Evolutionary conservation across 2,113 vertebrate genomes (phyloP), one percentile per base, ranked within the genome.

Genomic region (Tetraodon nigroviridis): DNA sequence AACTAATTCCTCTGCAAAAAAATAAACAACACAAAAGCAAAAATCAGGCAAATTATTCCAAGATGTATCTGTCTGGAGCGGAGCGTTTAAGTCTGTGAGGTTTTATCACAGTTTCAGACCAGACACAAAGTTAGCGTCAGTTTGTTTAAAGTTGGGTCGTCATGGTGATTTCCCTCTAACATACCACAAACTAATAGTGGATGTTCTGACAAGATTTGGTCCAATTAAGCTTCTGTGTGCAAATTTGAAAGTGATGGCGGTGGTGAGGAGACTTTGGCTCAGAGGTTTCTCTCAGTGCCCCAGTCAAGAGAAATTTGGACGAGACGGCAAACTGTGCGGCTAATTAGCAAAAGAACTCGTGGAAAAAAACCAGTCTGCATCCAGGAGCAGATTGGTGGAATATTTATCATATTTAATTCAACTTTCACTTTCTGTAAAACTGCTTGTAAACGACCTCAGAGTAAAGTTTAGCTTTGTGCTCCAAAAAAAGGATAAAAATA

Each of bases 181-280:
- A 55, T 20, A 29, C 65, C 72, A 41, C 19, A 37, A 56, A 67
- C 63, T 77, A 76, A 74, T 59, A 40, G 61, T 58, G 59, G 76
- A 71, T 13, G 51, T 71, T 78, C 54, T 87, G 85, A 84, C 85
- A 82, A 75, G 78, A 79, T 64, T 81, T 81, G 82, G 76, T 69
- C 82, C 82, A 84, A 86, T 84, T 86, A 84, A 84, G 82, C 64
- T 64, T 65, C 58, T 55, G 73, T 74, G 80, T 67, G 40, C 75
- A 77, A 63, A 79, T 79, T 57, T 65, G 77, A 59, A 73, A 82
- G 84, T 27, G 24, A 6, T 27, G 24, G 81, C 77, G 79, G 75
- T 73, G 66, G 59, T 58, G 75, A 57, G 69, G 62, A 71, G 78
- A 79, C 68, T 76, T 77, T 69, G 75, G 68, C 84, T 86, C 71